A percentile compares a stretch with the other conserved stretches of the same genome.
phyloP scores from a whole-genome alignment of 64 coral and sea anemone genomes.

The Porites lutea region DNA sequence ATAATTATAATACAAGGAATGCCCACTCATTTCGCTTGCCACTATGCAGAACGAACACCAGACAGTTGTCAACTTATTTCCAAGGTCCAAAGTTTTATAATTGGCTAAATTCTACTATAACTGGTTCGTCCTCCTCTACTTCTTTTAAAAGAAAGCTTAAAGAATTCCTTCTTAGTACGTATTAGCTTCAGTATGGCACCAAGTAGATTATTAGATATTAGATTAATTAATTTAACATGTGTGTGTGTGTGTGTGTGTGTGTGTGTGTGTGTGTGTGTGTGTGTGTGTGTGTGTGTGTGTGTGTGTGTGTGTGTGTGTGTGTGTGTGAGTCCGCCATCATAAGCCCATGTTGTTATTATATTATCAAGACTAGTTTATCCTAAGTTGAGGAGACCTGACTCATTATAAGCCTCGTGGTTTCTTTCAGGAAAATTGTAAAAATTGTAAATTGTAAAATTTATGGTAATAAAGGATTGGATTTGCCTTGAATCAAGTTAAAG shows the following conservation, averaged over 20 bases:
- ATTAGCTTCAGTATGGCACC: too few species aligned
- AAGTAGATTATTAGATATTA: background rate
- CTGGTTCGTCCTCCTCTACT: too few species aligned
- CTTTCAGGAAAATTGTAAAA: slow-evolving; percentile 58
- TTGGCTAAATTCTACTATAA: slow-evolving; percentile 4
- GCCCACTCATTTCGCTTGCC: background rate
- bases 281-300: too few species aligned
- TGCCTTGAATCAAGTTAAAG: slow-evolving; percentile 55
- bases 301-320: too few species aligned
- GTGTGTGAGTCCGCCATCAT: too few species aligned
- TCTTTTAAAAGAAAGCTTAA: too few species aligned
- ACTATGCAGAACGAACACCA: slow-evolving; percentile 6
- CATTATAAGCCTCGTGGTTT: too few species aligned
- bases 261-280: too few species aligned
- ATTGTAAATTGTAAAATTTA: slow-evolving; percentile 41
- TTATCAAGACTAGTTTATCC: too few species aligned
- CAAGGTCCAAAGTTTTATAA: slow-evolving; percentile 13
- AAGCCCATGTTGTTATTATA: too few species aligned
- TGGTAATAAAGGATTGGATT: slow-evolving; percentile 51
- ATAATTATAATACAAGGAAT: slow-evolving; percentile 11
- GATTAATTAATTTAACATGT: background rate
- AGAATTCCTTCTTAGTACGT: too few species aligned
- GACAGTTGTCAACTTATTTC: background rate
- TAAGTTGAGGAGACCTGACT: too few species aligned
- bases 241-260: slow-evolving; percentile 13